Evolutionary conservation across 2,888 invertebrate genomes (phyloP), one percentile per base, ranked within the genome.

Genomic region (Odontocerum albicorne): DNA sequence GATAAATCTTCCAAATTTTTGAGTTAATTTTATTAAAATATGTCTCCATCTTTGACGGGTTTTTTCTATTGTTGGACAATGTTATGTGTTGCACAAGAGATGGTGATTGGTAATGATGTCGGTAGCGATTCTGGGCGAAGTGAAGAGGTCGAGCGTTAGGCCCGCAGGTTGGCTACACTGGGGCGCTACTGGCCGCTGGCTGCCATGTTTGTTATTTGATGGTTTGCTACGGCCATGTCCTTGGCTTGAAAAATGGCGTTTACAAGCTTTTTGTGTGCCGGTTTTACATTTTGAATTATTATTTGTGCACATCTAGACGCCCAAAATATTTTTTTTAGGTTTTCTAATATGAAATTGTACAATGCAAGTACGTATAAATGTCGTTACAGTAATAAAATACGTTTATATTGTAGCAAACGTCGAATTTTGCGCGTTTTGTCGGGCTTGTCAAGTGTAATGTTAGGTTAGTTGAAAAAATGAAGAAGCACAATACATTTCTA

Each of bases 181-280:
- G 33, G 17, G 43, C 42, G 51, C 43, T 51, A 47, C 47, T 47
- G 40, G n/a, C n/a, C n/a, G n/a, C n/a, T n/a, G 54, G 57, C 65
- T 19, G 65, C 66, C 55, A 66, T 63, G 53, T 60, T 60, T 60
- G 60, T 60, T 60, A 52, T 60, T 55, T 59, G 61, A 50, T 50
- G 56, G 57, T 45, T 35, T 42, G 55, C 55, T 46, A 46, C 55
- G 49, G 55, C 52, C 59, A 54, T 77, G 77, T 77, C 77, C 77
- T 76, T 74, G 77, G 76, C 77, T 79, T 79, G 77, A 77, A 79
- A 79, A 78, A 80, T 80, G 80, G 80, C 79, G 79, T 79, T 78
- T 77, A 78, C 77, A 79, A 79, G 77, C 79, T 78, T 79, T 79
- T 79, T 78, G 79, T 79, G 79, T 76, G 79, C 79, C 79, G 79